These are phyloP conservation scores for Andrena chrysosceles DNA, from an alignment of 2,888 invertebrate genomes.

Conservation along the genomic window DNA sequence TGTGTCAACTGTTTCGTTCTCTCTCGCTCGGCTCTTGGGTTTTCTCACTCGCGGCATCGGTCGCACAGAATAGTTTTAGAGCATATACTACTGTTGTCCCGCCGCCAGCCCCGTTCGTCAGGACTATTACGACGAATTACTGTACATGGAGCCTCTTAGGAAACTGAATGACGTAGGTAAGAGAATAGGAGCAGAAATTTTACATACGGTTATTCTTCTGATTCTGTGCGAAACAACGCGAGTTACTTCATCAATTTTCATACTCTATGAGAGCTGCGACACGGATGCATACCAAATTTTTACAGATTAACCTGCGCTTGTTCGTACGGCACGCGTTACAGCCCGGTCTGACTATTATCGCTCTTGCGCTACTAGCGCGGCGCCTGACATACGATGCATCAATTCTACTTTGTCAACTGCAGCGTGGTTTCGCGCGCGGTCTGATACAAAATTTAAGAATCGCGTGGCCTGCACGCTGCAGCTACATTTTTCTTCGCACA, in stretches of 20 bases:
- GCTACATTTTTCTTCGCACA: not conserved
- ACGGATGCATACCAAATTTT: constrained; percentile 12
- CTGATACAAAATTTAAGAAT: not conserved
- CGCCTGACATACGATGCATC: constrained; percentile 26
- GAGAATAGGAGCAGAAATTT: not conserved
- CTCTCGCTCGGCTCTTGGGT: too few relatives aligned
- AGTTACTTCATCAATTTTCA: constrained; percentile 18
- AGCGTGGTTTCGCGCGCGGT: not conserved
- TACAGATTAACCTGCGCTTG: not conserved
- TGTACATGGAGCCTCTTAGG: too few relatives aligned
- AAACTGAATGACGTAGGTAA: not conserved
- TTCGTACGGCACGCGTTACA: not conserved
- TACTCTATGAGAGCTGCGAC: not conserved
- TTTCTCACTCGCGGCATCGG: too few relatives aligned
- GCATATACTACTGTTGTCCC: too few relatives aligned
- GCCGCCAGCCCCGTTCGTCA: too few relatives aligned
- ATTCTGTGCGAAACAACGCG: not conserved
- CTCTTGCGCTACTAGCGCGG: constrained; percentile 28
- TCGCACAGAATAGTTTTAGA: too few relatives aligned
- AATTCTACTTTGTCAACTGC: constrained; percentile 36
- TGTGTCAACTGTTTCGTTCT: too few relatives aligned
- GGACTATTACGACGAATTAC: too few relatives aligned
- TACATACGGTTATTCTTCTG: too few relatives aligned
- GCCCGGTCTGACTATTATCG: constrained; percentile 18
- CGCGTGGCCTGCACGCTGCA: not conserved